A percentile compares a stretch with the other conserved stretches of the same genome.
Evolutionary conservation across 1,140 invertebrate genomes (phyloP).

Genomic region (Cotesia glomerata): DNA sequence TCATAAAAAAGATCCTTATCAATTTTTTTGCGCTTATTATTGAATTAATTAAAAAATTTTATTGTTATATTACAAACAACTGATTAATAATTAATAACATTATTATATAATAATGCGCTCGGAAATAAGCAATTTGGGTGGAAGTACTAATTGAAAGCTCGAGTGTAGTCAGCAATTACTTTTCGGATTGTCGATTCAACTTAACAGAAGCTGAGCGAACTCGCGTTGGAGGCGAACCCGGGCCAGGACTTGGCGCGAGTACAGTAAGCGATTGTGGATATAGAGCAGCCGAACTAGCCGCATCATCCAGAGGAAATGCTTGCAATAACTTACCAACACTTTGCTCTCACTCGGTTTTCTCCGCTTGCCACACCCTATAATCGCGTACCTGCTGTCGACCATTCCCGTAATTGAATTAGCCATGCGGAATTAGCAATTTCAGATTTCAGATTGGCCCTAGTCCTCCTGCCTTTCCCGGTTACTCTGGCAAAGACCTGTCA

Average conservation of each 20-base stretch:
- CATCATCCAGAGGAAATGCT: conserved; percentile 41
- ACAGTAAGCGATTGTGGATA: too few relatives aligned
- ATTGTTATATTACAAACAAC: too few relatives aligned
- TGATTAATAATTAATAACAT: conserved; percentile 2
- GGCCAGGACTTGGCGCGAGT: too few relatives aligned
- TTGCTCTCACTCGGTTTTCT: neutral
- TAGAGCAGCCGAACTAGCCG: conserved; percentile 35
- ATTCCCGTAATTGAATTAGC: conserved; percentile 60
- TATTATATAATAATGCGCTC: neutral
- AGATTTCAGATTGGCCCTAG: conserved; percentile 52
- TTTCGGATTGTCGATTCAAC: conserved; percentile 48
- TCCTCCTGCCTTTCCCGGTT: neutral
- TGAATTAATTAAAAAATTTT: too few relatives aligned
- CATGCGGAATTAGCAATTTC: conserved; percentile 57
- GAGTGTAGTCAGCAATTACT: conserved; percentile 50
- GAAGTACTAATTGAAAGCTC: neutral
- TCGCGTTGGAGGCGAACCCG: too few relatives aligned
- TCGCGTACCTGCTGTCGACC: conserved; percentile 30
- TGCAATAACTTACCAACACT: conserved; percentile 41
- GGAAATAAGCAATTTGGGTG: neutral
- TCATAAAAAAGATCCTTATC: too few relatives aligned
- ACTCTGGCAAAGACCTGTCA: neutral
- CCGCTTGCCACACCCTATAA: conserved; percentile 18
- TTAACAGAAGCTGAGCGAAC: conserved; percentile 19
- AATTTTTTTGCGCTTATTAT: too few relatives aligned